A percentile compares a stretch with the other conserved stretches of the same genome.
These are phyloP conservation scores for Montipora capricornis DNA, from an alignment of 64 coral and sea anemone genomes.

Conservation along the genomic window DNA sequence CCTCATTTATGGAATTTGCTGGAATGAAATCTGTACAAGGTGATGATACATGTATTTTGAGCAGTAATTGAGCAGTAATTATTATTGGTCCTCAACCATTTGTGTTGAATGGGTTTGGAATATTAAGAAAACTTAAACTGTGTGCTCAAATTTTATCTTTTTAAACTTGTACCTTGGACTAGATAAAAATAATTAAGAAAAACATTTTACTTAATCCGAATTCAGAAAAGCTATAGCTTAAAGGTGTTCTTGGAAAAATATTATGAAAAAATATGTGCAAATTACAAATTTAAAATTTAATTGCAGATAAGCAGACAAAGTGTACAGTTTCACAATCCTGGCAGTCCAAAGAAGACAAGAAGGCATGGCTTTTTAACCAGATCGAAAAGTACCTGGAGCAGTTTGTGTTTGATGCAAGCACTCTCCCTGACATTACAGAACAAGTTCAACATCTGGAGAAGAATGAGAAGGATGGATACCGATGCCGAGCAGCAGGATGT, in stretches of 20 bases:
- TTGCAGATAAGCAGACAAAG: background rate
- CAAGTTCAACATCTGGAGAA: constrained; percentile 19
- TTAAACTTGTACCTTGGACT: constrained; percentile 25
- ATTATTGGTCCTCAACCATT: background rate
- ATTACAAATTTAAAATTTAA: constrained; percentile 17
- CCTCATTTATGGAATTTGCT: constrained; percentile 62
- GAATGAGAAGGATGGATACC: background rate
- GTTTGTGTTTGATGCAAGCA: constrained; percentile 22
- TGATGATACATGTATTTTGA: constrained; percentile 22
- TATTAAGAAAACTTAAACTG: constrained; percentile 25
- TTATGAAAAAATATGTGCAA: constrained; percentile 26
- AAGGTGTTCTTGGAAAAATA: constrained; percentile 18
- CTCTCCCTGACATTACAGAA: background rate
- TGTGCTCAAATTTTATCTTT: constrained; percentile 22
- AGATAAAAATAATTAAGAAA: constrained; percentile 24
- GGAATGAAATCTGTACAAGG: constrained; percentile 31
- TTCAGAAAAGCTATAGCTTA: constrained; percentile 25
- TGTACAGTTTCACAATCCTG: background rate
- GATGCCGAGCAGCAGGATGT: background rate
- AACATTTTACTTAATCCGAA: constrained; percentile 14
- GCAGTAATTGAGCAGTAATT: background rate
- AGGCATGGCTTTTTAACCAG: constrained; percentile 5
- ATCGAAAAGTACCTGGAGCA: constrained; percentile 2
- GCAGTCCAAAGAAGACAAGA: constrained; percentile 23
- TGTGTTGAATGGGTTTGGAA: constrained; percentile 9